These are phyloP conservation scores for Sardinella longiceps DNA, from an alignment of 2,797 vertebrate species.

Conservation along the genomic window DNA sequence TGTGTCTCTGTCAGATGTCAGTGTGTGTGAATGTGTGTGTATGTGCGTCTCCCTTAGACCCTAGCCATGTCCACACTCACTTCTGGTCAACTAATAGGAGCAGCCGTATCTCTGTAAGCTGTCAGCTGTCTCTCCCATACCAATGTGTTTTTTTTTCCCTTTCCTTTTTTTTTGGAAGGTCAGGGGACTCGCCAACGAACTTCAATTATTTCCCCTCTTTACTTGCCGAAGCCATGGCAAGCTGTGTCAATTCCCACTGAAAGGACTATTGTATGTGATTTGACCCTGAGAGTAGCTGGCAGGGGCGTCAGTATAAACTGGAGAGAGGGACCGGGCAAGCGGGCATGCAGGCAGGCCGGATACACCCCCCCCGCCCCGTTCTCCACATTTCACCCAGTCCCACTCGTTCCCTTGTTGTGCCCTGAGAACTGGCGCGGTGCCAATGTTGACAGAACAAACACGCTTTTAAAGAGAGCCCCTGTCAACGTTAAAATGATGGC, in stretches of 20 bases:
- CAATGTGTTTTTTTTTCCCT: too few relatives aligned
- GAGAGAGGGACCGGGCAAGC: background rate
- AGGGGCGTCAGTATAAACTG: background rate
- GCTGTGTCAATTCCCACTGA: background rate
- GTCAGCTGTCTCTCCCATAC: background rate
- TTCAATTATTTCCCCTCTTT: background rate
- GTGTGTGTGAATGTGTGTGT: background rate
- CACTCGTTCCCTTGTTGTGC: background rate
- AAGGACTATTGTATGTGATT: background rate
- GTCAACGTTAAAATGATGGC: background rate
- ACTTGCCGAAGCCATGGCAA: background rate
- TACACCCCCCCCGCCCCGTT: too few relatives aligned
- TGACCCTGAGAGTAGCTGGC: background rate
- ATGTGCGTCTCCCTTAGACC: background rate
- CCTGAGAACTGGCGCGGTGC: background rate
- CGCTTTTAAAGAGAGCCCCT: conserved; percentile 21
- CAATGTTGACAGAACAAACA: conserved; percentile 27
- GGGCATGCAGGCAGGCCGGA: too few relatives aligned
- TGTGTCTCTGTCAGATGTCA: too few relatives aligned
- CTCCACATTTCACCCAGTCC: background rate
- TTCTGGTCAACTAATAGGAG: background rate
- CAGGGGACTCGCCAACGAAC: background rate
- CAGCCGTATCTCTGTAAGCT: background rate
- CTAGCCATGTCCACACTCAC: background rate
- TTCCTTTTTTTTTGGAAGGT: background rate